A percentile compares a stretch with the other conserved stretches of the same genome.
Evolutionary conservation across 1,140 invertebrate genomes (phyloP).

Genomic region (Agrypnia vestita): DNA sequence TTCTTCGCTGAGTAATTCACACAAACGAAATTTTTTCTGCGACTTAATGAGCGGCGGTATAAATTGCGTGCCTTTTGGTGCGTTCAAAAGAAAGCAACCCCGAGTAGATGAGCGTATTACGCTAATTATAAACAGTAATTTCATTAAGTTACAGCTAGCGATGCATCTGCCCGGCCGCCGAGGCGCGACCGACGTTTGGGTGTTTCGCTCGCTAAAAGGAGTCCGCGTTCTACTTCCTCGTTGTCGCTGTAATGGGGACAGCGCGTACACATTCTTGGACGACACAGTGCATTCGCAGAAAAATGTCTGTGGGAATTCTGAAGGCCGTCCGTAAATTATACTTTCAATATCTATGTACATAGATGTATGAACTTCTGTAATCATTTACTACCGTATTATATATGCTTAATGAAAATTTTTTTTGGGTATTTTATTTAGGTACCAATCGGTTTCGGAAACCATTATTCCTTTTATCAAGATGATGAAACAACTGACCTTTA

Average conservation of each 20-base stretch:
- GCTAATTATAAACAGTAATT: constrained; percentile 3
- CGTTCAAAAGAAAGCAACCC: constrained; percentile 1
- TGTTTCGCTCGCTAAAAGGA: neutral
- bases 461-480: too few relatives aligned
- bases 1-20: neutral
- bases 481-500: too few relatives aligned
- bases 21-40: neutral
- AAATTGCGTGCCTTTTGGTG: constrained; percentile 17
- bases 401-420: too few relatives aligned
- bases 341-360: too few relatives aligned
- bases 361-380: too few relatives aligned
- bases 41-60: neutral
- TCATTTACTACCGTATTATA: too few relatives aligned
- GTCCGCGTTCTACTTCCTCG: neutral
- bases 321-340: too few relatives aligned
- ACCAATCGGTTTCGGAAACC: too few relatives aligned
- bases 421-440: too few relatives aligned
- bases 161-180: neutral
- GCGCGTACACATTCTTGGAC: neutral
- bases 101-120: neutral
- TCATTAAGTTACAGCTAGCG: neutral
- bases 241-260: neutral
- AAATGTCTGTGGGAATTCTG: too few relatives aligned
- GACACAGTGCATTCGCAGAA: too few relatives aligned
- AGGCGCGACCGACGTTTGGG: neutral